Base-by-base conservation (phyloP, 64 coral and sea anemone species). In the Porites lutea region DNA sequence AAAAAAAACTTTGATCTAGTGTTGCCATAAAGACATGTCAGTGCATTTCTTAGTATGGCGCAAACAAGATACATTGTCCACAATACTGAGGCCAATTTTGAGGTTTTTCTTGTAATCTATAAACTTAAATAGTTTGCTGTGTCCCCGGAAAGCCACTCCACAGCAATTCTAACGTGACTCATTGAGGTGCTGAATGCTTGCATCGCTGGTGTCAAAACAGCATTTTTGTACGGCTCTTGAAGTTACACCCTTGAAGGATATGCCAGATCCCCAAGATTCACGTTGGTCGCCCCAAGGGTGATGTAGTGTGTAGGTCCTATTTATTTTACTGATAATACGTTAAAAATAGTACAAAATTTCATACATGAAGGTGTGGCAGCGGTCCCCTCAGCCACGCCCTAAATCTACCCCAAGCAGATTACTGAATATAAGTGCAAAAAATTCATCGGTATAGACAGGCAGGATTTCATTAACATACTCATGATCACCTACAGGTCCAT, bases 11-110 rank as follows among this genome's bases (percentile, higher is more conserved):
- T 14, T 2, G 45, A 79, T 79, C 47, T 79, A 21, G 48, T 79
- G 54, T 79, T 79, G 48, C 76, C 76, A 7, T 79, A 79, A 51
- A 77, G 74, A 59, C 45, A 79, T 79, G 76, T 79, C 48, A 79
- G 76, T 51, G 76, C 76, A 79, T 79, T 79, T 53, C 76, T 51
- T 20, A 79, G 48, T 51, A 79, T 79, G 27, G 76, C 48, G 51
- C 76, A 79, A 79, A 79, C 76, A 47, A 79, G 48, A 46, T 79
- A 79, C 76, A 79, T 44, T 76, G 0, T 76, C 15, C 74, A 79
- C 48, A 79, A 47, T 79, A 46, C 76, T 48, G 48, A 79, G 43
- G 48, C 76, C 76, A 79, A 79, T 79, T 79, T 79, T 79, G 18
- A 79, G 54, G 47, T 79, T 79, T 51, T 79, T 79, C 54, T 79